A percentile compares a stretch with the other conserved stretches of the same genome.
These are phyloP conservation scores for Cygnus atratus DNA, from an alignment of 2,113 vertebrate species.

Conservation along the genomic window DNA sequence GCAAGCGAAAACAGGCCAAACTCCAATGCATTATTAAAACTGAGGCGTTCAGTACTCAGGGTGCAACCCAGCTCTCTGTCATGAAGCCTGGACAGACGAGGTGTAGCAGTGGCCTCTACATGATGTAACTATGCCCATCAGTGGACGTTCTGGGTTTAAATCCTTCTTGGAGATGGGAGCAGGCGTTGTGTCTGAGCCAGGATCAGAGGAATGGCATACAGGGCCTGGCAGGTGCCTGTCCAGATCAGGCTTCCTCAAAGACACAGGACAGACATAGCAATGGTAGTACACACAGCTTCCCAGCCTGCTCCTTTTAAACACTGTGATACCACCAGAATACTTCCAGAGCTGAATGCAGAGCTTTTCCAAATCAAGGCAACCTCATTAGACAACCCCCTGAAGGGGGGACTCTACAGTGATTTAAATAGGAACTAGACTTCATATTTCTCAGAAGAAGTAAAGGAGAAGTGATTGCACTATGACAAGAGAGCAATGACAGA, in stretches of 20 bases:
- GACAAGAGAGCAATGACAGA: not conserved
- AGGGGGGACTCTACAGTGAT: not conserved
- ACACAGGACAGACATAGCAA: not conserved
- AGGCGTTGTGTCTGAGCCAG: not conserved
- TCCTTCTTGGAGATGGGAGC: not conserved
- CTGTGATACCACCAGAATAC: rapidly evolving
- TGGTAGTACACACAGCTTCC: not conserved
- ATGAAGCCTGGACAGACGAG: not conserved
- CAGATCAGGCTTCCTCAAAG: not conserved
- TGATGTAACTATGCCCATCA: not conserved
- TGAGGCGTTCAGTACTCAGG: not conserved
- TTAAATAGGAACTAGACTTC: not conserved
- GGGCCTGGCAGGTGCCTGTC: not conserved
- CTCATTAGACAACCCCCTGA: not conserved
- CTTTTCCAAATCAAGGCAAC: not conserved
- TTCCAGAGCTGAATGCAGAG: not conserved
- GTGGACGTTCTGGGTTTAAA: not conserved
- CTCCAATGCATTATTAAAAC: not conserved
- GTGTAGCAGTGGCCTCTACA: not conserved
- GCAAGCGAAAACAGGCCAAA: not conserved
- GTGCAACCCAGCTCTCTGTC: not conserved
- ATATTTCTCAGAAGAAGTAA: not conserved
- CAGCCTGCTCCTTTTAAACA: not conserved
- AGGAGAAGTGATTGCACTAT: not conserved
- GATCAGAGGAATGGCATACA: not conserved